Base-by-base conservation (phyloP, 2,888 invertebrate species). In the Dynastes tityus region DNA sequence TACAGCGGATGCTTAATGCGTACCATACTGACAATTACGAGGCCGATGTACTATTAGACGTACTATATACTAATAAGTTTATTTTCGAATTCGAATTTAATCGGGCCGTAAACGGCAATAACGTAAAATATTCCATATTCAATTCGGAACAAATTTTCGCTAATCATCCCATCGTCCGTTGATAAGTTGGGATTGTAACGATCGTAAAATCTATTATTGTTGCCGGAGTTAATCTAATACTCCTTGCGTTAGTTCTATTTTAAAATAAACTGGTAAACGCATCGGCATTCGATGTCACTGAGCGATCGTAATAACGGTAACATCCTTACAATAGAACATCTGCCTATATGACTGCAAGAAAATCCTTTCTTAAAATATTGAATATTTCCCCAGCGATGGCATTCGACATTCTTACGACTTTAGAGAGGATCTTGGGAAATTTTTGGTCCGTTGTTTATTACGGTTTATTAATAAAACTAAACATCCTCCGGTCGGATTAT, bases 221-320 rank as follows among this genome's bases (percentile, higher is more conserved):
- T 29, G 11, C 6, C 22, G 22, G 22, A 29, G 61, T 16, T 22
- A 61, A 2, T 45, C 45, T 45, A 61, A 32, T 29, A n/a, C 3
- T 6, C 53, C 29, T 63, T 11, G 40, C 16, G n/a, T 22, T 8
- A 2, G 63, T 65, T 65, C 65, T 65, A 65, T 65, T 65, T 65
- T 65, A 37, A 40, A 65, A 61, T 65, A 40, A 40, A 16, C 65
- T 6, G 5, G 65, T 65, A 65, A 65, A 65, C 65, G n/a, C 65
- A 65, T 65, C 40, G 65, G 65, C 40, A 65, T 65, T 65, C 13
- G 32, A 40, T 40, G 65, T 40, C 61, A 61, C 29, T 32, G 37
- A 65, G 40, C 32, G 65, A n/a, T 16, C 9, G 65, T 65, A 65
- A 65, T 65, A 65, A 65, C 65, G 65, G 65, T 65, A 65, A 65